Base-by-base conservation (phyloP, 2,888 invertebrate genomes). In the Aproaerema taeniolella region DNA sequence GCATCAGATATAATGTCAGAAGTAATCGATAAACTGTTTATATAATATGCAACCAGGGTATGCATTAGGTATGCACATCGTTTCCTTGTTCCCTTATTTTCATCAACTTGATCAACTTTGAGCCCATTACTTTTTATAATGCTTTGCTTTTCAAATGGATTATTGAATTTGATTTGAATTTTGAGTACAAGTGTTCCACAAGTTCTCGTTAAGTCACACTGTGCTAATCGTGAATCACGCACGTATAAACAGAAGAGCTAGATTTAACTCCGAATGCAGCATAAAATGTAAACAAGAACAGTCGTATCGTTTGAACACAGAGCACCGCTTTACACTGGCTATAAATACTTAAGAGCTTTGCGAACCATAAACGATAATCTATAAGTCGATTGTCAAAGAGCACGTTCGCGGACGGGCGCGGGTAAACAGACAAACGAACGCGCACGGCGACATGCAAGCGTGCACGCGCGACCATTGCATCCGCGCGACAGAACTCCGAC, bases 381-480 rank as follows among this genome's bases (percentile, higher is more conserved):
- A 56, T 61, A 63, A 57, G 62, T 64, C 70, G 65, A 67, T 72
- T 75, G 75, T 78, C 75, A 74, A 73, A 61, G 64, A 44, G 41
- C 44, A 8, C 5, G 20, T 20, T 20, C 47, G 53, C 77, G 72
- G 71, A 70, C 70, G 68, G 58, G 53, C 48, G 26, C 26, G 26
- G 8, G 20, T 20, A 9, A 14, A 14, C 6, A 31, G 14, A 7
- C 20, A 12, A 12, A 25, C 50, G 52, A 39, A 50, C 49, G 61
- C 67, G 54, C 60, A 60, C 54, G 52, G n/a, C 15, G 28, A n/a
- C n/a, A n/a, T n/a, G n/a, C n/a, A n/a, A 59, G 61, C 76, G 77
- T 79, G 81, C 76, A 67, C 79, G 77, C 83, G 73, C 81, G 67
- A 62, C 67, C 80, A 77, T 78, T 58, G 74, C 83, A 69, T 67